Evolutionary conservation across 92 coral and sea anemone species (phyloP).

Genomic region (Bergia sp.): DNA sequence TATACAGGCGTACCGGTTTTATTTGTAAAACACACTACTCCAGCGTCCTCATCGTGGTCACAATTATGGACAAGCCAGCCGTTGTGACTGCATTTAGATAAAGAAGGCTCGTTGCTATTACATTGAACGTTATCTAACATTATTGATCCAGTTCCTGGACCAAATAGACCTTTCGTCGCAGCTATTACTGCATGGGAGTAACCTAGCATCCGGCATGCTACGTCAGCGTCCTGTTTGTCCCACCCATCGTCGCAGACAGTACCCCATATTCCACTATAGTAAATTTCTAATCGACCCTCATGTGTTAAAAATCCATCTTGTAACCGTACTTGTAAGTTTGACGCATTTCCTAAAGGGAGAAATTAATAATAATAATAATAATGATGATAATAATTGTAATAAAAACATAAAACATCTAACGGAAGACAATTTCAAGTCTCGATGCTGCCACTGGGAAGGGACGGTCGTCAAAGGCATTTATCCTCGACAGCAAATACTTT

Average conservation of each 20-base stretch:
- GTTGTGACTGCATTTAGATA: not conserved
- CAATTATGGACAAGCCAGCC: not conserved
- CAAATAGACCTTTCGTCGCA: not conserved
- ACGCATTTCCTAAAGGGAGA: slow-evolving; percentile 6
- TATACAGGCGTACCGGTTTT: not conserved
- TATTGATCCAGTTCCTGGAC: not conserved
- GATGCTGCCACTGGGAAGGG: too few relatives aligned
- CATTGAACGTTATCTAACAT: not conserved
- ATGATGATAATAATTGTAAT: too few relatives aligned
- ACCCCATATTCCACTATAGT: slow-evolving; percentile 23
- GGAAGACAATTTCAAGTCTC: too few relatives aligned
- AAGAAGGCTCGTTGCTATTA: not conserved
- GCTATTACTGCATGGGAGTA: not conserved
- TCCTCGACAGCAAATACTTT: too few relatives aligned
- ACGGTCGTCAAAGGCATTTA: too few relatives aligned
- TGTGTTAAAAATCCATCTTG: slow-evolving; percentile 4
- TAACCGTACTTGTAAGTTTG: slow-evolving; percentile 5
- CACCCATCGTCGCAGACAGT: not conserved
- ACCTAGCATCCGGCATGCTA: slow-evolving; percentile 25
- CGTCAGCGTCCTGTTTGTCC: slow-evolving; percentile 29
- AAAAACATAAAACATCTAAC: too few relatives aligned
- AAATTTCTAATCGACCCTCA: slow-evolving; percentile 23
- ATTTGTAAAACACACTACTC: not conserved
- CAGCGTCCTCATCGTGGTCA: not conserved
- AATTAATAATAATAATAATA: not conserved